Evolutionary conservation across 2,797 vertebrate genomes (phyloP), one percentile per base, ranked within the genome.

Genomic region (Dallia pectoralis): DNA sequence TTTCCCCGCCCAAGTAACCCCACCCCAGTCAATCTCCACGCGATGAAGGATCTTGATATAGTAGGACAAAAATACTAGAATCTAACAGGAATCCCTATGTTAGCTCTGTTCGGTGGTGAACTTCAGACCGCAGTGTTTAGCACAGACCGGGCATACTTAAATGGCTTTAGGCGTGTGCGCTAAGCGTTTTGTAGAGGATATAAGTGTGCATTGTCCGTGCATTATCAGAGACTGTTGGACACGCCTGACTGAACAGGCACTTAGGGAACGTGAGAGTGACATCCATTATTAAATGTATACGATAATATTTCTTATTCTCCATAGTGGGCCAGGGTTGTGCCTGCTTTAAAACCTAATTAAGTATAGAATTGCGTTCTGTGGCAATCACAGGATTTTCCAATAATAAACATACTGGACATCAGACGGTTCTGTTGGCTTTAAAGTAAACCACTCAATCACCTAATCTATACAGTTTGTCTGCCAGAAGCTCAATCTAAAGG

Each of bases 231-330:
- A 9, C 73, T 29, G 19, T 74, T 30, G 70, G 44, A 77, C 76
- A 74, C 67, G 84, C 79, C 79, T 73, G 85, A 78, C 49, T 77
- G 83, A 76, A 68, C 67, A 27, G 48, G 18, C 74, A 77, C 74
- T 79, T 47, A 56, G 71, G 59, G 75, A 76, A 73, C 73, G 69
- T 70, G 67, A 74, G 59, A 69, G 72, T 71, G 59, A 14, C 56
- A 72, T 87, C 33, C 59, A 81, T 84, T 76, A 84, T 80, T 87
- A 81, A 87, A 82, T 69, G 8, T 64, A 61, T 47, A n/a, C n/a
- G 44, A 77, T 74, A 44, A 68, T 32, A 27, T 79, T 64, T 68
- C 78, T 25, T 71, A 61, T 75, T 53, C 73, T 79, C 27, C 72
- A n/a, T 64, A 9, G 61, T 29, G 66, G 65, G 62, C 63, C 51